phyloP scores from a whole-genome alignment of 2,797 vertebrate species.

The Denticeps clupeoides region DNA sequence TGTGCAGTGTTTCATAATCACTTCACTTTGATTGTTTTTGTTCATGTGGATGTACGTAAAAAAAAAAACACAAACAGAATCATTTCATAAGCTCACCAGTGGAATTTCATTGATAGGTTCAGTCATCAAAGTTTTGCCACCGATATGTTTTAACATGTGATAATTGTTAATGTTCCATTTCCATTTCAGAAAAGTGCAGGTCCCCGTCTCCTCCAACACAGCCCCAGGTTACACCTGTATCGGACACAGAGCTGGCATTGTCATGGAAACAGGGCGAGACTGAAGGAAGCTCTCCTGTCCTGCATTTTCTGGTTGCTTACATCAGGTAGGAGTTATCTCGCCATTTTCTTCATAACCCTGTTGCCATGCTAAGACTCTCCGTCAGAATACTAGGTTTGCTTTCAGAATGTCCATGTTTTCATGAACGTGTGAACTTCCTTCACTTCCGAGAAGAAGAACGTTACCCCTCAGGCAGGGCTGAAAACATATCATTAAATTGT shows the following conservation, averaged over 20 bases:
- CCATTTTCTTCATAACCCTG: not conserved
- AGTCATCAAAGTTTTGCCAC: too few species aligned
- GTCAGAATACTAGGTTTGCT: too few species aligned
- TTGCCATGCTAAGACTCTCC: not conserved
- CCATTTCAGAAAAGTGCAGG: conserved; percentile 71
- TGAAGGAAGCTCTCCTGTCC: conserved; percentile 73
- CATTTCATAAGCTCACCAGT: too few species aligned
- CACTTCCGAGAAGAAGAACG: not conserved
- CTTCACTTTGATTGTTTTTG: too few species aligned
- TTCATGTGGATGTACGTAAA: too few species aligned
- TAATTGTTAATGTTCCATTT: too few species aligned
- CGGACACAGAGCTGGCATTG: conserved; percentile 82
- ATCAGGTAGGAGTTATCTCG: conserved; percentile 62
- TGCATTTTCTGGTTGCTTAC: conserved; percentile 79
- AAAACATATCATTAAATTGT: not conserved
- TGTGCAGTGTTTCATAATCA: too few species aligned
- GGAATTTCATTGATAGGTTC: too few species aligned
- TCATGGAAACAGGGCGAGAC: conserved; percentile 78
- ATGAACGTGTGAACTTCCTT: not conserved
- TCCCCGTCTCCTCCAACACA: conserved; percentile 72
- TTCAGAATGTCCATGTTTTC: too few species aligned
- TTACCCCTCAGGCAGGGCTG: not conserved
- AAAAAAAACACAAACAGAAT: too few species aligned
- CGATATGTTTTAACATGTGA: too few species aligned
- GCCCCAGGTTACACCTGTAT: conserved; percentile 70